Percentiles rank a stretch among this genome's conserved stretches.
Conservation (phyloP, 1,140 invertebrate genomes). For the Zaprionus ornatus region DNA sequence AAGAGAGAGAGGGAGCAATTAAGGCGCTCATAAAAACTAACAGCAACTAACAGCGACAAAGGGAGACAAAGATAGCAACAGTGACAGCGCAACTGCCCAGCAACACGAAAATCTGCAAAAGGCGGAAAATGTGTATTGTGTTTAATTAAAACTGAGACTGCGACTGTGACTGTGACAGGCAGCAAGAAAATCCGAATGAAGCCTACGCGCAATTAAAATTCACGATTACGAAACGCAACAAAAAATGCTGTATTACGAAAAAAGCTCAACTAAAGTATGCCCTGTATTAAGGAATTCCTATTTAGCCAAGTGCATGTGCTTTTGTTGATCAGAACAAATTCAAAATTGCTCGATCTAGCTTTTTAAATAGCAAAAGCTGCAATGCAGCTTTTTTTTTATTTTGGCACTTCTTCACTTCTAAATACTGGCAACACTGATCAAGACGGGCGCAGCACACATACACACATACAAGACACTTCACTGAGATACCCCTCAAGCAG, state of each 20-base stretch:
- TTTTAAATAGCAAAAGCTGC: too few relatives aligned
- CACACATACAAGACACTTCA: neutral
- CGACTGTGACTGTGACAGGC: conserved; percentile 22
- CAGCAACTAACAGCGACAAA: conserved; percentile 37
- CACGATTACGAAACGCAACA: conserved; percentile 56
- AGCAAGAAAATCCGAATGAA: conserved; percentile 63
- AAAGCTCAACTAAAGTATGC: conserved; percentile 10
- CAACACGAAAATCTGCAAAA: conserved; percentile 72
- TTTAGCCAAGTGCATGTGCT: neutral
- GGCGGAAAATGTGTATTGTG: conserved; percentile 77
- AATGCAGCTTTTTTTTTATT: too few relatives aligned
- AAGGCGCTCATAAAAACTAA: conserved; percentile 54
- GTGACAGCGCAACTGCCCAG: neutral
- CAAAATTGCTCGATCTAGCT: too few relatives aligned
- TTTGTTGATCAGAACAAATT: too few relatives aligned
- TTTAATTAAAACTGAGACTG: conserved; percentile 65
- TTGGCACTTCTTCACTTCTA: too few relatives aligned
- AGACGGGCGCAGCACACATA: neutral
- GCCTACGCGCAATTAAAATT: conserved; percentile 80
- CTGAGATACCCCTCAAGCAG: neutral
- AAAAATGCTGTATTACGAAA: neutral
- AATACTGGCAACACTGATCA: neutral
- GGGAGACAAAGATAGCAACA: neutral
- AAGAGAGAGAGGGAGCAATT: conserved; percentile 41
- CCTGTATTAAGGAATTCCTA: neutral